phyloP scores from a whole-genome alignment of 2,113 vertebrate species.

The Indicator indicator region DNA sequence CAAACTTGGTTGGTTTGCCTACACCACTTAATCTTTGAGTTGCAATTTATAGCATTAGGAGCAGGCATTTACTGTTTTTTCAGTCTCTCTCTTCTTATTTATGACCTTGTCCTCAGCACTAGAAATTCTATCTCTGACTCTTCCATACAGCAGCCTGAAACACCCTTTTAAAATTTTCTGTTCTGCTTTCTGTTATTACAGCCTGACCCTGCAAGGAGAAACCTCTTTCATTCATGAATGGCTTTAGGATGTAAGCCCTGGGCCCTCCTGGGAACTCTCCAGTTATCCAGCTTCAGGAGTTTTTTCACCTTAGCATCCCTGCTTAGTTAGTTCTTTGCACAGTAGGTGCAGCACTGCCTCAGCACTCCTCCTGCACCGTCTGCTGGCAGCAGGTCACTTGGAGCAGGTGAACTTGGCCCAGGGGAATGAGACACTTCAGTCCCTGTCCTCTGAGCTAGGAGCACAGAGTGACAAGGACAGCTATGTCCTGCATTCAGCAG shows the following conservation, averaged over 20 bases:
- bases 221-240: background rate
- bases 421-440: background rate
- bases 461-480: background rate
- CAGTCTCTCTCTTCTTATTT: conserved; percentile 12
- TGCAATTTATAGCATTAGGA: background rate
- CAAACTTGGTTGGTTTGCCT: background rate
- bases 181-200: background rate
- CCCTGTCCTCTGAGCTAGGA: background rate
- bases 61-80: background rate
- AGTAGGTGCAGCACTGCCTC: background rate
- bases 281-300: background rate
- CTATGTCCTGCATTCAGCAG: background rate
- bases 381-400: background rate
- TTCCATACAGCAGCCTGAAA: background rate
- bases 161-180: background rate
- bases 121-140: background rate
- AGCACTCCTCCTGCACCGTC: background rate
- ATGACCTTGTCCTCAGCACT: background rate
- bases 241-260: background rate
- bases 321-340: background rate
- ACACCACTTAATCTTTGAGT: background rate
- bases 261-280: background rate
- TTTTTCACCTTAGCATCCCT: background rate
- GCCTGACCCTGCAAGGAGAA: background rate
- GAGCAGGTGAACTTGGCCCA: background rate